These are phyloP conservation scores for Ricordea florida DNA, from an alignment of 92 coral and sea anemone genomes.

Conservation along the genomic window DNA sequence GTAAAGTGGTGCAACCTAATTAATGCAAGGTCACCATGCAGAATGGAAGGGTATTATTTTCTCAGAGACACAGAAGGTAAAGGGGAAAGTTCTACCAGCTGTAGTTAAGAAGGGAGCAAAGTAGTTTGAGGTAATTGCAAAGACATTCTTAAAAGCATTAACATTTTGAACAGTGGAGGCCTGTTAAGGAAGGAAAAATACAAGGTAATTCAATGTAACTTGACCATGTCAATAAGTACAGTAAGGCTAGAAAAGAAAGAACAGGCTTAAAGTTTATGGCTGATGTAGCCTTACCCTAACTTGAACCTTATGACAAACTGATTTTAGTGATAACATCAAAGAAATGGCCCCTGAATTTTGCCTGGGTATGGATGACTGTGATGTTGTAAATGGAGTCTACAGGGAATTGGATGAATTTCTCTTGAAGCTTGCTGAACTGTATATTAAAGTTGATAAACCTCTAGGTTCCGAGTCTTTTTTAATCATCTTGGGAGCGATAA, in stretches of 20 bases:
- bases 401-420: conserved; percentile 25
- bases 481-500: conserved; percentile 5
- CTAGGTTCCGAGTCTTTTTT: conserved; percentile 1
- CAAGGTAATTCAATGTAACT: conserved; percentile 50
- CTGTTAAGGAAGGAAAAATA: conserved; percentile 65
- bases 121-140: conserved; percentile 27
- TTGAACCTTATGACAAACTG: conserved; percentile 48
- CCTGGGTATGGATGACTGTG: conserved; percentile 9
- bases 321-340: conserved; percentile 4
- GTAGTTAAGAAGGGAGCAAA: conserved; percentile 49
- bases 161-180: conserved; percentile 51
- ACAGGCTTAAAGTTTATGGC: conserved; percentile 22
- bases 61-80: conserved; percentile 36
- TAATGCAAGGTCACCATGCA: conserved; percentile 53
- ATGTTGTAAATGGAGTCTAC: conserved; percentile 36
- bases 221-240: not conserved
- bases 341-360: conserved; percentile 36
- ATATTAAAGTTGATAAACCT: conserved; percentile 21
- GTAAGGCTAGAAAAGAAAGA: conserved; percentile 1
- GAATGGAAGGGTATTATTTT: conserved; percentile 48
- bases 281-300: conserved; percentile 30
- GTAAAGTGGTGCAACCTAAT: conserved; percentile 59
- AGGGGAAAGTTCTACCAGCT: conserved; percentile 50
- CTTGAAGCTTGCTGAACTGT: conserved; percentile 29
- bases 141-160: conserved; percentile 47